Conservation (phyloP, 2,113 vertebrate genomes). For the Lepisosteus oculatus region DNA sequence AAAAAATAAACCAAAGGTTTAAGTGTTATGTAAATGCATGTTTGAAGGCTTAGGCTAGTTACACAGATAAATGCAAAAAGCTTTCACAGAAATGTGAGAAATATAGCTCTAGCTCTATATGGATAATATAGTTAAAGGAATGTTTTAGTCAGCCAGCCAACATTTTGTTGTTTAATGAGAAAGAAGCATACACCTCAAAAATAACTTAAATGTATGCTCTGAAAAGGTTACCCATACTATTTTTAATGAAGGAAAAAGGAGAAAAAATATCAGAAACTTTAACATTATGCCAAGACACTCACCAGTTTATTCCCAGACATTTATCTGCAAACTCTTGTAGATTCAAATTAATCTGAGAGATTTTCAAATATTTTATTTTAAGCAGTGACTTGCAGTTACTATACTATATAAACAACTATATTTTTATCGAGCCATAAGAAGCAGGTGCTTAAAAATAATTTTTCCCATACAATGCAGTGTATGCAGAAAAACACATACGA, state of each 20-base stretch:
- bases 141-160: neutral
- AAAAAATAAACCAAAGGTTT: conserved; percentile 41
- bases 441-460: too few species aligned
- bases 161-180: neutral
- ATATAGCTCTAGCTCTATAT: conserved; percentile 27
- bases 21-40: conserved; percentile 50
- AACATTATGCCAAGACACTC: too few species aligned
- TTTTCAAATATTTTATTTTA: too few species aligned
- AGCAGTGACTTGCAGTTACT: too few species aligned
- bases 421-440: too few species aligned
- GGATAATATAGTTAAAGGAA: conserved; percentile 23
- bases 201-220: conserved; percentile 18
- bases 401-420: too few species aligned
- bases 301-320: too few species aligned
- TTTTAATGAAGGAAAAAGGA: conserved; percentile 35
- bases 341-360: too few species aligned
- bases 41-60: conserved; percentile 39
- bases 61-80: conserved; percentile 43
- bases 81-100: conserved; percentile 39
- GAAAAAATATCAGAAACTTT: conserved; percentile 15
- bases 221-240: conserved; percentile 33
- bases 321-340: too few species aligned
- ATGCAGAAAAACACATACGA: neutral
- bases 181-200: conserved; percentile 13
- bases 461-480: too few species aligned